Evolutionary conservation across 2,113 vertebrate genomes (phyloP).

Genomic region (Thymallus thymallus): DNA sequence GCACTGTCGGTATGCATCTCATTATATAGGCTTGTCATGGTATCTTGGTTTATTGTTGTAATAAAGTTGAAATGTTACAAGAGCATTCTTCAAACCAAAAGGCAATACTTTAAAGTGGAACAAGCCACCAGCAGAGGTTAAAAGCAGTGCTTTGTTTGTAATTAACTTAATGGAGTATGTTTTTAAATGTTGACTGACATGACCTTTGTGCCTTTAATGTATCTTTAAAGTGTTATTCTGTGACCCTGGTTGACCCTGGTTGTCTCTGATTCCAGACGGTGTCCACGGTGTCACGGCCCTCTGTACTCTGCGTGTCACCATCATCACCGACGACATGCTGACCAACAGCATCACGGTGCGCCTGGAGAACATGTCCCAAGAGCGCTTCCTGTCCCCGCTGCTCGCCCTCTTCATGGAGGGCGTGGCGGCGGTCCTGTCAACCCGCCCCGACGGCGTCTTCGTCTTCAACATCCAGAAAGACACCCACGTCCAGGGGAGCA

Average conservation of each 20-base stretch:
- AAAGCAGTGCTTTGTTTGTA: neutral
- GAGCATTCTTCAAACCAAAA: too few relatives aligned
- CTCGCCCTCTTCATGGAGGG: constrained; percentile 82
- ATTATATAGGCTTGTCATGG: too few relatives aligned
- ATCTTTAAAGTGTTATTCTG: constrained; percentile 1
- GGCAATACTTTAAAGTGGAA: too few relatives aligned
- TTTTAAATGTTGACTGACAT: neutral
- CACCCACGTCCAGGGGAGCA: constrained; percentile 75
- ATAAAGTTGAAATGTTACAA: too few relatives aligned
- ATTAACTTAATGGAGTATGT: neutral
- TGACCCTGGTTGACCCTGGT: neutral
- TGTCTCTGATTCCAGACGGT: constrained; percentile 67
- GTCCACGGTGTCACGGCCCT: constrained; percentile 77
- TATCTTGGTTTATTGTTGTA: too few relatives aligned
- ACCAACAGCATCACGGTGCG: constrained; percentile 88
- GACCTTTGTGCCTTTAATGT: neutral
- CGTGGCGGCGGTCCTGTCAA: constrained; percentile 82
- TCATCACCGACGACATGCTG: constrained; percentile 88
- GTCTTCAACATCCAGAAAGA: constrained; percentile 88
- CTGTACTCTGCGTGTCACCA: constrained; percentile 82
- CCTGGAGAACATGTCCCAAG: constrained; percentile 87
- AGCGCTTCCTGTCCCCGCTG: constrained; percentile 83
- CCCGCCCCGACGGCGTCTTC: constrained; percentile 75
- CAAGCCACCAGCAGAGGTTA: neutral
- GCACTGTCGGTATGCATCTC: too few relatives aligned